phyloP scores from a whole-genome alignment of 2,888 invertebrate genomes.

The Drosophila paramelanica region DNA sequence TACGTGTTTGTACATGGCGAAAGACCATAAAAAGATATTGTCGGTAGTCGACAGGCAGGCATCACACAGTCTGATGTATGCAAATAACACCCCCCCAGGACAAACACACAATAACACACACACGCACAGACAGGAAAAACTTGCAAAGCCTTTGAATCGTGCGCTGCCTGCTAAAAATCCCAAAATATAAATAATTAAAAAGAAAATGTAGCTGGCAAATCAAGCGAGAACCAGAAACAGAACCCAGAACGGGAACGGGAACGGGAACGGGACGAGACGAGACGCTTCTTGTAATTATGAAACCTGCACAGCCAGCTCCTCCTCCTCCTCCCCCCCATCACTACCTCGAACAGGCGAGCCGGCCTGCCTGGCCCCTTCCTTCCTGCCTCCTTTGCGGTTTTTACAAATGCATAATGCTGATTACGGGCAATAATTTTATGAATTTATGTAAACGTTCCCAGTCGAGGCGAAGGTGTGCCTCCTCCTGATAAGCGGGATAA shows the following conservation, averaged over 20 bases:
- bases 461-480: conserved; percentile 48
- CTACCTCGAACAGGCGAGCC: no score
- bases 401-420: conserved; percentile 84
- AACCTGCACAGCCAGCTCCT: conserved; percentile 4
- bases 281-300: conserved; percentile 53
- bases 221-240: conserved; percentile 61
- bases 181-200: conserved; percentile 81
- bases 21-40: conserved; percentile 77
- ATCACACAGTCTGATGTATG: conserved; percentile 70
- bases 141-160: conserved; percentile 72
- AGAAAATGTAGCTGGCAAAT: conserved; percentile 80
- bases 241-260: conserved; percentile 4
- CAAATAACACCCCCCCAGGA: conserved; percentile 67
- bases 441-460: conserved; percentile 76
- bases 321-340: neutral
- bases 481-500: conserved; percentile 53
- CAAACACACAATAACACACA: conserved; percentile 25
- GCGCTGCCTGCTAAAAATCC: conserved; percentile 77
- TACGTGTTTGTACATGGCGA: conserved; percentile 19
- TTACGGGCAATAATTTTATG: conserved; percentile 84
- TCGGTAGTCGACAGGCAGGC: conserved; percentile 46
- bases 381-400: conserved; percentile 73
- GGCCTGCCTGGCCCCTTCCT: conserved; percentile 10
- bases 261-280: conserved; percentile 13
- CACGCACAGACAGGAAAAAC: conserved; percentile 32